These are phyloP conservation scores for Coilia nasus DNA, from an alignment of 2,797 vertebrate genomes.

Conservation along the genomic window DNA sequence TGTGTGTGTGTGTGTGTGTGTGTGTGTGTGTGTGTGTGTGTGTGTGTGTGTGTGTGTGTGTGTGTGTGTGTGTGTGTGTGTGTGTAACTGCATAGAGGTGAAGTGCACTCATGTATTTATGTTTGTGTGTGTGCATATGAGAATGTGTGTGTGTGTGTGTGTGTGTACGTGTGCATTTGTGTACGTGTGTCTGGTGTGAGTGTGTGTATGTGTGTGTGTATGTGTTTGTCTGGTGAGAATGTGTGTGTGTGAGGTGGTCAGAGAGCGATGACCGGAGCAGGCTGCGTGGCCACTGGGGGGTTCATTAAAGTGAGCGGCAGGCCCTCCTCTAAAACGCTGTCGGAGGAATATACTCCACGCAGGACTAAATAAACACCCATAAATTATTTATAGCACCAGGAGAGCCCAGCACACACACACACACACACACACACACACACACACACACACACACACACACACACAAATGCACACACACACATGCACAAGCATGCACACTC, in stretches of 20 bases:
- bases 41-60: too few relatives aligned
- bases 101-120: background rate
- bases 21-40: too few relatives aligned
- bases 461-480: too few relatives aligned
- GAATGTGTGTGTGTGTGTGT: background rate
- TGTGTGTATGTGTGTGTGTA: background rate
- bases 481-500: too few relatives aligned
- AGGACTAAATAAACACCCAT: constrained; percentile 95
- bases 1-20: too few relatives aligned
- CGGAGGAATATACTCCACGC: constrained; percentile 87
- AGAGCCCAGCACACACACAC: constrained; percentile 67
- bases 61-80: too few relatives aligned
- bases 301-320: constrained; percentile 94
- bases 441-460: too few relatives aligned
- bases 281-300: constrained; percentile 79
- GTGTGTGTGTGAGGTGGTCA: constrained; percentile 56
- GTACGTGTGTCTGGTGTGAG: background rate
- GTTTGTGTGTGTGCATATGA: background rate
- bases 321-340: constrained; percentile 82
- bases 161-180: background rate
- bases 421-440: constrained; percentile 73
- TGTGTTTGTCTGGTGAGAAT: constrained; percentile 20
- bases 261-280: constrained; percentile 90
- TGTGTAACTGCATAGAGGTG: too few relatives aligned
- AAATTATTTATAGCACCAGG: constrained; percentile 98